Percentiles rank a stretch among this genome's conserved stretches.
phyloP scores from a whole-genome alignment of 1,140 invertebrate genomes.

The Ridgeia piscesae region DNA sequence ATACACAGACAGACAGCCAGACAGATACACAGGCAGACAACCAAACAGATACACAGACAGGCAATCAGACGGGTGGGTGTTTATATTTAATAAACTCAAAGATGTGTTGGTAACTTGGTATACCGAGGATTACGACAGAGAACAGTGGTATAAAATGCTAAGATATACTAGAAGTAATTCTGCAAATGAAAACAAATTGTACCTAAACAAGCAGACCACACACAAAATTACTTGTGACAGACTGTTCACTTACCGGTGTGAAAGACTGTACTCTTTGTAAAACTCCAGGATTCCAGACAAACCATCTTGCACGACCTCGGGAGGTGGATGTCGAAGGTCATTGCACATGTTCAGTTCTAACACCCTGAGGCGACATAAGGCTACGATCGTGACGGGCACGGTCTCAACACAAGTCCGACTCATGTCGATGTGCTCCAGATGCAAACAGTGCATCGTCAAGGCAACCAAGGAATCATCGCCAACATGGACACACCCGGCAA shows the following conservation, averaged over 20 bases:
- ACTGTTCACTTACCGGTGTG: slow-evolving; percentile 6
- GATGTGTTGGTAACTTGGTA: too few species aligned
- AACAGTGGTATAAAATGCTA: background rate
- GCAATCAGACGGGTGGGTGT: too few species aligned
- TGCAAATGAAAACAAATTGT: background rate
- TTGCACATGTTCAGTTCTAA: background rate
- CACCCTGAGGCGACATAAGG: background rate
- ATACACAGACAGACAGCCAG: too few species aligned
- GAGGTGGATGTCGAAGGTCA: slow-evolving; percentile 11
- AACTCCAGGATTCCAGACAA: background rate
- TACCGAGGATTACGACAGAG: too few species aligned
- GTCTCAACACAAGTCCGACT: background rate
- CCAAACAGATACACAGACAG: too few species aligned
- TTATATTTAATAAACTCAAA: too few species aligned
- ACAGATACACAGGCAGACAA: too few species aligned
- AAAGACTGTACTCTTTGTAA: slow-evolving; percentile 13
- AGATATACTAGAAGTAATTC: background rate
- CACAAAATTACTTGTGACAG: background rate
- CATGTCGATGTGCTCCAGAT: background rate
- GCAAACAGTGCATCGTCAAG: background rate
- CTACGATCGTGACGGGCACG: background rate
- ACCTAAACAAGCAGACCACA: background rate
- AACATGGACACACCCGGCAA: background rate
- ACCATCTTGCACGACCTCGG: slow-evolving; percentile 3
- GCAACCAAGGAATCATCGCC: background rate